Evolutionary conservation across 2,113 vertebrate genomes (phyloP).

Genomic region (Hippocampus comes): DNA sequence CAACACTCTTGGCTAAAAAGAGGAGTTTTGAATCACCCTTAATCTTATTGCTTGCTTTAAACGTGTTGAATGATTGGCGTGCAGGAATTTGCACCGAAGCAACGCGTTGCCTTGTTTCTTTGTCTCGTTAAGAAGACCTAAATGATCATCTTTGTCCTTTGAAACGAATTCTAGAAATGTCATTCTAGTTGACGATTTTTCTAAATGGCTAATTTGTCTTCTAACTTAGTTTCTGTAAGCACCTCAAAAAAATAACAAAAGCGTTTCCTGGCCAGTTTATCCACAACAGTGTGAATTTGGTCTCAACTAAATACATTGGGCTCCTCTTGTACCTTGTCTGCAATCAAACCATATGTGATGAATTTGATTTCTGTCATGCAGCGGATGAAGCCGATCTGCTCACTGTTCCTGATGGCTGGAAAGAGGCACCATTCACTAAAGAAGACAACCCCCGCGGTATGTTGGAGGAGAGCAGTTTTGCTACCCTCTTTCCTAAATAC

Average conservation of each 20-base stretch:
- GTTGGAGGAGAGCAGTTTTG: conserved; percentile 96
- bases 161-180: neutral
- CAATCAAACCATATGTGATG: neutral
- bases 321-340: too few relatives aligned
- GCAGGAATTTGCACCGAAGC: neutral
- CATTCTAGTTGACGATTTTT: neutral
- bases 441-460: conserved; percentile 90
- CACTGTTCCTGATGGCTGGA: conserved; percentile 94
- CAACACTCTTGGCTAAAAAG: accelerated
- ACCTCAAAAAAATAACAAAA: neutral
- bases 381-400: conserved; percentile 79
- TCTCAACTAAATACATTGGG: too few relatives aligned
- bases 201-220: neutral
- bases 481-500: conserved; percentile 94
- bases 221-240: too few relatives aligned
- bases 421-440: conserved; percentile 80
- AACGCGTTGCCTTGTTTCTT: neutral
- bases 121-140: too few relatives aligned
- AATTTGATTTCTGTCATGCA: conserved; percentile 2
- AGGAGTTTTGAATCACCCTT: neutral
- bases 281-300: neutral
- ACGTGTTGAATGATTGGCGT: neutral
- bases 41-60: neutral
- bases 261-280: neutral
- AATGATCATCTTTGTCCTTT: neutral